A percentile compares a stretch with the other conserved stretches of the same genome.
Evolutionary conservation across 2,113 vertebrate genomes (phyloP).

Genomic region (Athene cunicularia): DNA sequence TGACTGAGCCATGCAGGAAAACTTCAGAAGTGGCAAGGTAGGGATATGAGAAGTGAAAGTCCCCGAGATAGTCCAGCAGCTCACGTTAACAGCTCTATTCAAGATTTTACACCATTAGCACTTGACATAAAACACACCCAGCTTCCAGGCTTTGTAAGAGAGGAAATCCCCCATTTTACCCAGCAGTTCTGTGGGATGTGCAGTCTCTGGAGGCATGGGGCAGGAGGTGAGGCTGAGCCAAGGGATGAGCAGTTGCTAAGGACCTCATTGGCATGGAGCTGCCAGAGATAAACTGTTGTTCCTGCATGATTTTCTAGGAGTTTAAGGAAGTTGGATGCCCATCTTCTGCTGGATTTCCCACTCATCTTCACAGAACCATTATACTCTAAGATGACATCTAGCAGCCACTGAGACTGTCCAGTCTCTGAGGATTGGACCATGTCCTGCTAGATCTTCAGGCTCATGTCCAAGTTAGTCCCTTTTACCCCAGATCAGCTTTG

Average conservation of each 20-base stretch:
- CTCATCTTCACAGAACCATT: neutral
- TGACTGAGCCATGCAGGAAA: neutral
- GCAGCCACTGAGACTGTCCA: neutral
- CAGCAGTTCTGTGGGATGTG: neutral
- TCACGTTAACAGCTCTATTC: neutral
- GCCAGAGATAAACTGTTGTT: neutral
- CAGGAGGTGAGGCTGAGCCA: neutral
- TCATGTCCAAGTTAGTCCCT: neutral
- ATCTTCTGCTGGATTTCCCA: neutral
- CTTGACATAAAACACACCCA: neutral
- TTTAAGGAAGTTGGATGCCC: neutral
- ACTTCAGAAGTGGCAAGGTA: neutral
- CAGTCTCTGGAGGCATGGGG: neutral
- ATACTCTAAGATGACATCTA: neutral
- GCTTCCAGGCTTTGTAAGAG: neutral
- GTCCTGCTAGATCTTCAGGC: neutral
- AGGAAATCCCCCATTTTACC: neutral
- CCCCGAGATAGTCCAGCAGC: neutral
- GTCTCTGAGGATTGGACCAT: neutral
- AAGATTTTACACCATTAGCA: neutral
- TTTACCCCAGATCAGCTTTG: neutral
- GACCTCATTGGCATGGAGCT: neutral
- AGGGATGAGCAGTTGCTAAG: neutral
- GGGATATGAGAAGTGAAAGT: neutral
- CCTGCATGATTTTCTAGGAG: neutral